Conservation (phyloP, 2,888 invertebrate species). For the Cheilosia urbana region DNA sequence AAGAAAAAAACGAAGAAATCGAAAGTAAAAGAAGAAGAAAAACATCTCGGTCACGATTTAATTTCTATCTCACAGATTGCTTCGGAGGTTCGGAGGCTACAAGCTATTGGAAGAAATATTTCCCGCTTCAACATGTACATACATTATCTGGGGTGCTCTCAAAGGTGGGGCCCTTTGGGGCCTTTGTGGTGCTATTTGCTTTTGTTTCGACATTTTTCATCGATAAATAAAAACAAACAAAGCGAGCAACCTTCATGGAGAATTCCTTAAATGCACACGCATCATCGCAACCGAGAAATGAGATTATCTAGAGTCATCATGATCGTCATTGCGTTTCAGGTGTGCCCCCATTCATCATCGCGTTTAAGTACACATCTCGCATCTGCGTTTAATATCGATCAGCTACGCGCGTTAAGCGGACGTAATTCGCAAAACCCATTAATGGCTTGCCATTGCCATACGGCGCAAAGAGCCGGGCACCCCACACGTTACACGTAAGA, state of each 20-base stretch:
- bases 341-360: conserved; percentile 73
- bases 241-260: conserved; percentile 49
- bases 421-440: conserved; percentile 74
- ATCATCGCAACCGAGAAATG: conserved; percentile 70
- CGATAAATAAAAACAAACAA: conserved; percentile 63
- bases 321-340: conserved; percentile 71
- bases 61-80: conserved; percentile 73
- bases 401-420: conserved; percentile 73
- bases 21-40: conserved; percentile 61
- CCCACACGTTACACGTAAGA: conserved; percentile 70
- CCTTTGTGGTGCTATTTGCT: conserved; percentile 64
- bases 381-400: conserved; percentile 75
- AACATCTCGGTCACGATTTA: conserved; percentile 73
- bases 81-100: conserved; percentile 39
- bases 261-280: conserved; percentile 68
- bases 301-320: conserved; percentile 68
- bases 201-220: conserved; percentile 72
- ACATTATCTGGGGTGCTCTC: conserved; percentile 24
- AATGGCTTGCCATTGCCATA: conserved; percentile 61
- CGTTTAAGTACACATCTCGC: conserved; percentile 53
- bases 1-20: conserved; percentile 44
- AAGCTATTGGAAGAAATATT: conserved; percentile 28
- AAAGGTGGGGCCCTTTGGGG: conserved; percentile 70
- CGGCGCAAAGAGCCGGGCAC: conserved; percentile 54
- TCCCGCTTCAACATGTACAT: conserved; percentile 37